phyloP scores from a whole-genome alignment of 2,888 invertebrate species.

The Cryptocheilus praepositus region DNA sequence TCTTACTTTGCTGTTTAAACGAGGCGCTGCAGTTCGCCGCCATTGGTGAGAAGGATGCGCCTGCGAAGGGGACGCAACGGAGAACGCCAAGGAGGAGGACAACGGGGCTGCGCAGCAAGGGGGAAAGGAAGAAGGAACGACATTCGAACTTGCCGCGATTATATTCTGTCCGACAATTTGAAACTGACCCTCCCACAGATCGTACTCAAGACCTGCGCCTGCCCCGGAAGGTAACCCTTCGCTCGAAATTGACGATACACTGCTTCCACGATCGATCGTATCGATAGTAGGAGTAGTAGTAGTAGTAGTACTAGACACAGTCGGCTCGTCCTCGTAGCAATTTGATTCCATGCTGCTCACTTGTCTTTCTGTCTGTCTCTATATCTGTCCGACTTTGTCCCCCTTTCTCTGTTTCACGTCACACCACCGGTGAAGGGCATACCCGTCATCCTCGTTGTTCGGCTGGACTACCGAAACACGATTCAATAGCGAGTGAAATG shows the following conservation, averaged over 20 bases:
- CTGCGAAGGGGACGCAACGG: too few species aligned
- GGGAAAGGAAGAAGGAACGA: background rate
- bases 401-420: background rate
- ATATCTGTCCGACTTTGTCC: too few species aligned
- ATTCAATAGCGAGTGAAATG: too few species aligned
- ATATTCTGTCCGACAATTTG: conserved; percentile 82
- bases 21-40: too few species aligned
- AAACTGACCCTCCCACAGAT: conserved; percentile 93
- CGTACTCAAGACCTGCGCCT: conserved; percentile 85
- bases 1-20: background rate
- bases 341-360: conserved; percentile 41
- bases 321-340: conserved; percentile 42
- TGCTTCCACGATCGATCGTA: conserved; percentile 40
- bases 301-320: too few species aligned
- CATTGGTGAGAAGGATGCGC: too few species aligned
- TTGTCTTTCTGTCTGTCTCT: background rate
- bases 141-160: background rate
- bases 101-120: background rate
- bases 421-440: background rate
- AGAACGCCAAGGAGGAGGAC: background rate
- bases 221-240: conserved; percentile 40
- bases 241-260: conserved; percentile 39
- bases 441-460: conserved; percentile 3
- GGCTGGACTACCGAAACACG: background rate
- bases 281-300: too few species aligned